Conservation (phyloP, 2,113 vertebrate genomes). For the Hepsetus odoe region DNA sequence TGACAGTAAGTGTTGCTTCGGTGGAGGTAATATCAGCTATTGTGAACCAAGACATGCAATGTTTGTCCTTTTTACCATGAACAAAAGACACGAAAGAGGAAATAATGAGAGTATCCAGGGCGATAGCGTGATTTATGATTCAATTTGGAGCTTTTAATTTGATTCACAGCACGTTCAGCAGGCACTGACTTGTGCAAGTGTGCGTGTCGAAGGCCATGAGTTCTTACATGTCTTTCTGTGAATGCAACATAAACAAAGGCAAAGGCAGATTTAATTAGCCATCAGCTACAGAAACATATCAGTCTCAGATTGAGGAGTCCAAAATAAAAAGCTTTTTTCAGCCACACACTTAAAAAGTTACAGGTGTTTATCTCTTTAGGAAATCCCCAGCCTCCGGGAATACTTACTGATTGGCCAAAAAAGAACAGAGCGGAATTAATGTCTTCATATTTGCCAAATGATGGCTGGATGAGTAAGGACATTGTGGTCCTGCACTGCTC, state of each 20-base stretch:
- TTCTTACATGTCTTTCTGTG: constrained; percentile 59
- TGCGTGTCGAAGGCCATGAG: constrained; percentile 53
- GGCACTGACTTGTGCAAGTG: constrained; percentile 60
- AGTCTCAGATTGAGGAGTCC: constrained; percentile 62
- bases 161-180: constrained; percentile 58
- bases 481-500: background rate
- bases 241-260: constrained; percentile 69
- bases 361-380: constrained; percentile 65
- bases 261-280: constrained; percentile 75
- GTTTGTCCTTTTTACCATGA: constrained; percentile 44
- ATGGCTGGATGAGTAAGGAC: constrained; percentile 24
- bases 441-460: constrained; percentile 12
- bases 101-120: constrained; percentile 58
- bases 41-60: constrained; percentile 7
- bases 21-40: too few relatives aligned
- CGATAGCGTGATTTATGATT: constrained; percentile 66
- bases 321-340: constrained; percentile 62
- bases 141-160: constrained; percentile 66
- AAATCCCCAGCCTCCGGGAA: constrained; percentile 67
- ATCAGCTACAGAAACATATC: constrained; percentile 68
- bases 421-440: constrained; percentile 6
- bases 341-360: constrained; percentile 69
- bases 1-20: background rate
- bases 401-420: constrained; percentile 51
- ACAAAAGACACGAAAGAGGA: constrained; percentile 55